These are phyloP conservation scores for Drosophila kohkoa DNA, from an alignment of 1,140 invertebrate species.

Conservation along the genomic window DNA sequence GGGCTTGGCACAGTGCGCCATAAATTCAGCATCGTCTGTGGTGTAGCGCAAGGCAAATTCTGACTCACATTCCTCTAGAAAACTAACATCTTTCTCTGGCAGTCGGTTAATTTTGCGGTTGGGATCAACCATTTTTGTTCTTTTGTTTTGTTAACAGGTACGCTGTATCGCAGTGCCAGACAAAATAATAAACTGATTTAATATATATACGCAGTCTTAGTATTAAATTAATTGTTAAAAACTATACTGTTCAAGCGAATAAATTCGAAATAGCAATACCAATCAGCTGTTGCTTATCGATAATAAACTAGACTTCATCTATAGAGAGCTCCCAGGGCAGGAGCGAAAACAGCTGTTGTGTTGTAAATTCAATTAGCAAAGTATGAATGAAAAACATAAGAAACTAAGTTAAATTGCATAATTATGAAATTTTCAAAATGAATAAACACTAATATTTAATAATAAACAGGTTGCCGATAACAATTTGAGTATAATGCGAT, in stretches of 20 bases:
- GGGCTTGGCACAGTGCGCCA: conserved; percentile 79
- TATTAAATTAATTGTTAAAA: neutral
- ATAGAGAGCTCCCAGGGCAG: too few species aligned
- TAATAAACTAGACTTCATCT: too few species aligned
- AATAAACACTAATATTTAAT: neutral
- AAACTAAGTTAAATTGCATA: too few species aligned
- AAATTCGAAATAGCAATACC: too few species aligned
- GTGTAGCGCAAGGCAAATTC: conserved; percentile 86
- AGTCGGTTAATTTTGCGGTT: conserved; percentile 84
- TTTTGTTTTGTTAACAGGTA: neutral
- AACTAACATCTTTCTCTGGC: conserved; percentile 84
- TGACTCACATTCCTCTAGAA: conserved; percentile 86
- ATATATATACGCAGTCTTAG: too few species aligned
- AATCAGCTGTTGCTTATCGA: too few species aligned
- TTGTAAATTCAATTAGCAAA: too few species aligned
- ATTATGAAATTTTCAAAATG: too few species aligned
- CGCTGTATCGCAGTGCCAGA: neutral
- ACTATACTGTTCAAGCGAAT: too few species aligned
- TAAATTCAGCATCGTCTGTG: conserved; percentile 85
- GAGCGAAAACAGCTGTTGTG: too few species aligned
- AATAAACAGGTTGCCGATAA: neutral
- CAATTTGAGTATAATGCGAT: neutral
- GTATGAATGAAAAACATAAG: too few species aligned
- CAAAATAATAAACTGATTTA: neutral
- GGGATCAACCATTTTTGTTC: conserved; percentile 78